Evolutionary conservation across 2,888 invertebrate species (phyloP), one percentile per base, ranked within the genome.

Genomic region (Erannis defoliaria): DNA sequence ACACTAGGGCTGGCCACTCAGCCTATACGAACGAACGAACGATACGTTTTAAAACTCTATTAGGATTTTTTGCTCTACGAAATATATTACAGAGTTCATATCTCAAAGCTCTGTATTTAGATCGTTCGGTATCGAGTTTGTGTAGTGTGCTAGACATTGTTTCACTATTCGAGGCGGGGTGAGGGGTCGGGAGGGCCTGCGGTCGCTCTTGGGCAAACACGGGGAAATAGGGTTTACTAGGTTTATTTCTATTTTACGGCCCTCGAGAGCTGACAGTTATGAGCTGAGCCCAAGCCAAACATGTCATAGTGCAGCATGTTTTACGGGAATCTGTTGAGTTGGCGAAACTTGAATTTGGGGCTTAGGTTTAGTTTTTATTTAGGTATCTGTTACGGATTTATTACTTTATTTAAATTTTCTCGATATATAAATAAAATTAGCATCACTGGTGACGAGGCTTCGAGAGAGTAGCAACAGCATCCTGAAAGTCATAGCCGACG

Each of bases 221-320:
- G 16, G 19, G 50, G 46, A 38, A 49, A 49, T 49, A 46, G 23
- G 48, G 46, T 23, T 59, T 38, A 43, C 51, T 45, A 35, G 35
- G 40, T 60, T 54, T 54, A 54, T 42, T 49, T 23, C 48, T 54
- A 45, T 42, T 59, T 60, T 48, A 60, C 54, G 42, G 26, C 18
- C 29, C 19, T 45, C 23, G 40, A 54, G 26, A 54, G 59, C 18
- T 54, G 54, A 60, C 59, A 59, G 53, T 45, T 40, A 57, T 35
- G 50, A 57, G 42, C 38, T 48, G 48, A 5, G 31, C 46, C 12
- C n/a, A 33, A 54, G 21, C 33, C 43, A 42, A 42, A 43, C 31
- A 54, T 21, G 53, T 43, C 35, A 33, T 35, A 55, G 35, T 42
- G 31, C 35, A 33, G 12, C 38, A 19, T 35, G 31, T 43, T 29